Conservation (phyloP, 2,797 vertebrate species). For the Gymnocypris eckloni region DNA sequence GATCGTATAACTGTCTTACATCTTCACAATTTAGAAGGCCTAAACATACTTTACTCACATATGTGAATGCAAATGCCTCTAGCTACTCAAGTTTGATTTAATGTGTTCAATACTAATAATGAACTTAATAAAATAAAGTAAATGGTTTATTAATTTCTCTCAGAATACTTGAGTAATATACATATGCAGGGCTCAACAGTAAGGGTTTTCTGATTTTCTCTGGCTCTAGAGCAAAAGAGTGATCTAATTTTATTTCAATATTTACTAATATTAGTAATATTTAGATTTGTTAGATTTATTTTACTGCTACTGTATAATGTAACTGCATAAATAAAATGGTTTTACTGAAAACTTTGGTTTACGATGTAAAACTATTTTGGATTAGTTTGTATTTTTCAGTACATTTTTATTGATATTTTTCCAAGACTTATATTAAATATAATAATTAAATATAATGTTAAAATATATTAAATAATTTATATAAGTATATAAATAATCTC, state of each 20-base stretch:
- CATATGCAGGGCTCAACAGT: background rate
- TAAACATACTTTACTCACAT: background rate
- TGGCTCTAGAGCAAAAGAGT: too few relatives aligned
- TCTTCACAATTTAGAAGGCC: background rate
- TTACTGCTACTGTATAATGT: too few relatives aligned
- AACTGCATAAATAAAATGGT: too few relatives aligned
- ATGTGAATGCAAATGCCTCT: background rate
- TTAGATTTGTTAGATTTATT: too few relatives aligned
- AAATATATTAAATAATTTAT: background rate
- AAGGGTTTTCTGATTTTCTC: background rate
- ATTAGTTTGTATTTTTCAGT: background rate
- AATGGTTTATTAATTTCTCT: background rate
- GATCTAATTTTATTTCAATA: too few relatives aligned
- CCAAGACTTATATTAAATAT: background rate
- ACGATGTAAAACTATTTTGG: too few relatives aligned
- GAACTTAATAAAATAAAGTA: background rate
- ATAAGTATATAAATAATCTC: background rate
- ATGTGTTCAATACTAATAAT: background rate
- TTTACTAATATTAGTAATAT: too few relatives aligned
- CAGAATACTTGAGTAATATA: background rate
- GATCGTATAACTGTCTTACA: background rate
- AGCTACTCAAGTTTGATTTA: background rate
- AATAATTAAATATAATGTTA: too few relatives aligned
- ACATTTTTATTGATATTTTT: background rate
- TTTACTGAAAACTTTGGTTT: too few relatives aligned